Conservation (phyloP, 1,140 invertebrate species). For the Dreissena rostriformis region DNA sequence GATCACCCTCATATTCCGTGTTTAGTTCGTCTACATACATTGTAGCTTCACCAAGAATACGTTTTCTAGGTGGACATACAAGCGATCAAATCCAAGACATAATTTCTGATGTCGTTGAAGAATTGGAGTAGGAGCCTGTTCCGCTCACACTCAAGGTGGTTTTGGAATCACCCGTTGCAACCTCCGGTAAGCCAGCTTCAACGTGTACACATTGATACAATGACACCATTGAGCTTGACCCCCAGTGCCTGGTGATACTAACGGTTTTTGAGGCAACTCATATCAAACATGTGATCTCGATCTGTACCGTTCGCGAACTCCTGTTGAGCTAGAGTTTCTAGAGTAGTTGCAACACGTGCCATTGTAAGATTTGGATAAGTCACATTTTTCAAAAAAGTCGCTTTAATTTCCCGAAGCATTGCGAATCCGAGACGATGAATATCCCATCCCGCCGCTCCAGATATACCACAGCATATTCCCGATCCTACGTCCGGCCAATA, state of each 20-base stretch:
- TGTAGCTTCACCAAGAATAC: constrained; percentile 6
- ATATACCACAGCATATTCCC: constrained; percentile 3
- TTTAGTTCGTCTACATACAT: constrained; percentile 5
- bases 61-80: neutral
- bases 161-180: neutral
- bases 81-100: neutral
- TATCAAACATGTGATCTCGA: neutral
- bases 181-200: neutral
- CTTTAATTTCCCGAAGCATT: neutral
- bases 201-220: neutral
- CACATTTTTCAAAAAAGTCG: neutral
- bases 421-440: constrained; percentile 7
- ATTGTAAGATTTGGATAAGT: neutral
- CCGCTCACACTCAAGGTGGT: neutral
- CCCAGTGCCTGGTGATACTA: neutral
- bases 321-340: neutral
- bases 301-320: neutral
- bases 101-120: neutral
- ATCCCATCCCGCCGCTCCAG: neutral
- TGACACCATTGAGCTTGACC: neutral
- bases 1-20: neutral
- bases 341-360: neutral
- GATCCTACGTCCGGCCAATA: constrained; percentile 11
- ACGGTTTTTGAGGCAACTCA: neutral
- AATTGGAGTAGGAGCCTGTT: neutral